Evolutionary conservation across 2,113 vertebrate genomes (phyloP), one percentile per base, ranked within the genome.

Genomic region (Vanacampus margaritifer): DNA sequence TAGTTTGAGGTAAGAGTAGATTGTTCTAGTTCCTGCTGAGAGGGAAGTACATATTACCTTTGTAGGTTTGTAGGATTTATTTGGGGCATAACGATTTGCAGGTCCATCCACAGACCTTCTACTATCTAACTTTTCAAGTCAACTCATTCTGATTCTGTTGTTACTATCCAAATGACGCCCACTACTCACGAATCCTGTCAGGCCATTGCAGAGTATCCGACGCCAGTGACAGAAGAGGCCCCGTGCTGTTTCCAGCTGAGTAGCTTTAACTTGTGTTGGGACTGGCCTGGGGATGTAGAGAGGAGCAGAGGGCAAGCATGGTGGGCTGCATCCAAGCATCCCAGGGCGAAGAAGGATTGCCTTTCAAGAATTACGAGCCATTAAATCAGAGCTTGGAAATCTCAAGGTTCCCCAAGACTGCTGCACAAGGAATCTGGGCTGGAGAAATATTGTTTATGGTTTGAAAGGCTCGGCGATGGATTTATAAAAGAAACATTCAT

Each of bases 331-430:
- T 88, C 76, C 71, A 82, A 82, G 86, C 73, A 70, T 81, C 79
- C 59, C 70, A 80, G 73, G 65, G 72, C 62, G 87, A 90, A 92
- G 90, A 93, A 89, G 91, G 85, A 93, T 93, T 88, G 90, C 91
- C 91, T 92, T 89, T 92, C 92, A 92, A 86, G 89, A 92, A 87
- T 93, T 93, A 98, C 92, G 94, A 96, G 93, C 94, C 94, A 93
- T 95, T 98, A 98, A 98, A 98, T 98, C 96, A 98, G 89, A 11
- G 0, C 90, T 91, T 93, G 94, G 96, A 98, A 97, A 94, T 94
- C 94, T 98, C 96, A 98, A 98, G 96, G 96, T 97, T 98, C 94
- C 94, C 93, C 91, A 93, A 93, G 95, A 95, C 94, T 95, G 93
- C 92, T 94, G 94, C 91, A 92, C 95, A 96, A 96, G 94, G 94